Conservation (phyloP, 2,113 vertebrate species). For the Seriola quinqueradiata region DNA sequence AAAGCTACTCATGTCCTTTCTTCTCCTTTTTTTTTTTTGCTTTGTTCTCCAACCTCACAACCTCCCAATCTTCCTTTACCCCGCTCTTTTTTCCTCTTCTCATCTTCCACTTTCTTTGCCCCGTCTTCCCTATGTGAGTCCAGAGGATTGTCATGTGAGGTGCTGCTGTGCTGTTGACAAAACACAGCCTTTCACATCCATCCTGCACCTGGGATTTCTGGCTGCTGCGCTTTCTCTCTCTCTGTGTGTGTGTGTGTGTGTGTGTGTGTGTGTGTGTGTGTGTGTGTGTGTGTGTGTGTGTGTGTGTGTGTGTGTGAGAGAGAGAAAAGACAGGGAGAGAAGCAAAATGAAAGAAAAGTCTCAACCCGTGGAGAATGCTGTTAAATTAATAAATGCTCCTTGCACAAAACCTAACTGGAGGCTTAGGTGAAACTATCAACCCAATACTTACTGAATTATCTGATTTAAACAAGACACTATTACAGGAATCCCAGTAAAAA, state of each 20-base stretch:
- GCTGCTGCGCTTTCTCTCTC: slow-evolving; percentile 78
- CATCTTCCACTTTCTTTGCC: slow-evolving; percentile 36
- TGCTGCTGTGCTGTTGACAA: slow-evolving; percentile 82
- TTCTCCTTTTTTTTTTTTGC: background rate
- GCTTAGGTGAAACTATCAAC: background rate
- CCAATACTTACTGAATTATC: background rate
- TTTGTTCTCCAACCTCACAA: slow-evolving; percentile 1
- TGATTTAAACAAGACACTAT: background rate
- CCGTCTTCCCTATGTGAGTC: slow-evolving; percentile 38
- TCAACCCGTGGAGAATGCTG: background rate
- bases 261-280: slow-evolving; percentile 40
- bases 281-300: background rate
- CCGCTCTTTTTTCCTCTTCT: slow-evolving; percentile 14
- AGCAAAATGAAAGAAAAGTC: background rate
- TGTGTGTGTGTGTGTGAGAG: no score
- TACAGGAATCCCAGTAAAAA: background rate
- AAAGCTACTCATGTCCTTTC: background rate
- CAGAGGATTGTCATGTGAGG: slow-evolving; percentile 80
- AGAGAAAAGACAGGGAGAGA: slow-evolving; percentile 19
- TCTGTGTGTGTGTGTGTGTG: background rate
- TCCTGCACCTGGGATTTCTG: slow-evolving; percentile 90
- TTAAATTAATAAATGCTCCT: slow-evolving; percentile 4
- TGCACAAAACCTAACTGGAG: background rate
- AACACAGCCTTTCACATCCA: slow-evolving; percentile 83
- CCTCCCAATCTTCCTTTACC: background rate